Evolutionary conservation across 1,140 invertebrate genomes (phyloP), one percentile per base, ranked within the genome.

Genomic region (Scaptomyza montana): DNA sequence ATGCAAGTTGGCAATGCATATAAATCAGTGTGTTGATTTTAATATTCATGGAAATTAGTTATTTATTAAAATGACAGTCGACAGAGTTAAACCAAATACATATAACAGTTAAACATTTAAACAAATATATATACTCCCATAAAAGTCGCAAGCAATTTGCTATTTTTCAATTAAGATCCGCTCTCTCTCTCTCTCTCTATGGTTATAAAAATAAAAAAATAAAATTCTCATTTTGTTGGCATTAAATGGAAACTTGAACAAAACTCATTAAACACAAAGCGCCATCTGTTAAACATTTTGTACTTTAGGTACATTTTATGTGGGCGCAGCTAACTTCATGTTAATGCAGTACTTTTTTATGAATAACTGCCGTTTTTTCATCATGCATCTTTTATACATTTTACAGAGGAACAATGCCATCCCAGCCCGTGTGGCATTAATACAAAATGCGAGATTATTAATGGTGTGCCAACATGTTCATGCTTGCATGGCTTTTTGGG

Each of bases 381-480:
- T 41, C 5, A 16, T 16, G 36, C 10, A 43, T n/a, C 39, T 9
- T 36, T 36, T 21, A 16, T 13, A 7, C 13, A 46, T 16, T 2
- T 74, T 74, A 0, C 72, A 96, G 95, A 96, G 92, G 96, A 96
- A 80, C 93, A 95, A 13, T 97, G 96, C 80, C 94, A 96, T 80
- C 96, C 95, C 2, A 96, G 94, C 60, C 96, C 96, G 0, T 97
- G 96, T 64, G 97, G 97, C 30, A 70, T 91, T 25, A 97, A 97
- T 89, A 97, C 96, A 1, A 95, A 96, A 55, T 97, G 96, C 89
- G 94, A 96, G 79, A 95, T 96, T 12, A 93, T 94, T 3, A 95
- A 96, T 77, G 94, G 94, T 46, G 93, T 95, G 25, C 95, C 96
- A 5, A 95, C 96, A 10, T 97, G 96, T 81, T 95, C 94, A 25